phyloP scores from a whole-genome alignment of 2,113 vertebrate genomes.

The Halichoeres trimaculatus region DNA sequence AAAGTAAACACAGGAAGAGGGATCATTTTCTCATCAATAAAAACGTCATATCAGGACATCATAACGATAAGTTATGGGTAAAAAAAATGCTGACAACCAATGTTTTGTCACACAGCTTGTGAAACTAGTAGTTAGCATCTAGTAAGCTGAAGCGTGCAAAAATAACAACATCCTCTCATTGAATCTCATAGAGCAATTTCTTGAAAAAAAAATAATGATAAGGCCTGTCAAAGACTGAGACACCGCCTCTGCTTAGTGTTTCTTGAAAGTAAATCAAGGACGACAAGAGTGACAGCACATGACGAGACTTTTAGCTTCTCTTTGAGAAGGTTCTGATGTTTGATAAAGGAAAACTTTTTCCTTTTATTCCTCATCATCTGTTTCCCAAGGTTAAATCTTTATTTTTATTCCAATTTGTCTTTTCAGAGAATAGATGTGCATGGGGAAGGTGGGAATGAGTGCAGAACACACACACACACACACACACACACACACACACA shows the following conservation, averaged over 20 bases:
- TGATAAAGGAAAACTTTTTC: neutral
- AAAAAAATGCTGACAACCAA: neutral
- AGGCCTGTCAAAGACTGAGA: slow-evolving; percentile 6
- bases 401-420: slow-evolving; percentile 19
- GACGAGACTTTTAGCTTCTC: slow-evolving; percentile 34
- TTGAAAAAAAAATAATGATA: too few species aligned
- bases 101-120: neutral
- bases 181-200: slow-evolving; percentile 3
- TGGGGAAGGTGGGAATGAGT: neutral
- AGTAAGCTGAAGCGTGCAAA: slow-evolving; percentile 5
- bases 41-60: neutral
- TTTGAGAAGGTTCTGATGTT: slow-evolving; percentile 17
- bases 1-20: too few species aligned
- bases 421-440: neutral
- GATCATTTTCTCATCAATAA: neutral
- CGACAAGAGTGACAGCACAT: slow-evolving; percentile 45
- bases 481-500: neutral
- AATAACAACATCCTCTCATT: slow-evolving; percentile 11
- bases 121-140: slow-evolving; percentile 7
- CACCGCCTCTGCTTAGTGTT: slow-evolving; percentile 8
- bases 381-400: slow-evolving; percentile 35
- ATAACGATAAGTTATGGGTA: neutral
- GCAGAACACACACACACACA: neutral
- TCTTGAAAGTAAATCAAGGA: slow-evolving; percentile 16
- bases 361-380: neutral